These are phyloP conservation scores for Drosophila dunni DNA, from an alignment of 1,140 invertebrate genomes.

Conservation along the genomic window DNA sequence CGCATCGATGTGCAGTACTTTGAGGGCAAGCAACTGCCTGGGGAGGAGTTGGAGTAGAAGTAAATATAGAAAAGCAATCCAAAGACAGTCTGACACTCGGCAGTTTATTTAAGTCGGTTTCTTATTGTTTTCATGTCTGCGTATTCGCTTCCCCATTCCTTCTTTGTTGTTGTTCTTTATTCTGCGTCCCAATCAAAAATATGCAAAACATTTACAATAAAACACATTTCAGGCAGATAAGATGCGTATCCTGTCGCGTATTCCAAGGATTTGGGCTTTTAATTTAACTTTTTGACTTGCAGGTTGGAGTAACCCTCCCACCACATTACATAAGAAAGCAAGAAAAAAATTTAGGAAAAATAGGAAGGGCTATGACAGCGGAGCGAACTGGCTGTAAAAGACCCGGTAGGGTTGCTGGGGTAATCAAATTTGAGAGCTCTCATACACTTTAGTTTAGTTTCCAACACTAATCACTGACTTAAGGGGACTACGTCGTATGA, in stretches of 20 bases:
- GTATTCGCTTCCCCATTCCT: neutral
- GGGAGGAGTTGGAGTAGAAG: neutral
- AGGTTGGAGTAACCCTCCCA: neutral
- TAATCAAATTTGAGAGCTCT: no score
- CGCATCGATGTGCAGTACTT: constrained; percentile 32
- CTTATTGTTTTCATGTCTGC: constrained; percentile 5
- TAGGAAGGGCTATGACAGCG: no score
- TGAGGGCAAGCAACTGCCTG: constrained; percentile 20
- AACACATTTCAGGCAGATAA: constrained; percentile 41
- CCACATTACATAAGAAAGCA: neutral
- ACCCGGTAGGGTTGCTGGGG: no score
- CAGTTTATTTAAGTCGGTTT: constrained; percentile 14
- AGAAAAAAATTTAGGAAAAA: neutral
- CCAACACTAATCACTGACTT: no score
- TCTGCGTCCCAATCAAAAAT: constrained; percentile 60
- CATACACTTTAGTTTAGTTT: no score
- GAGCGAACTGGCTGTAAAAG: no score
- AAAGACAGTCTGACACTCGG: neutral
- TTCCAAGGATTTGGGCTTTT: constrained; percentile 29
- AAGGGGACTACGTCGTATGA: no score
- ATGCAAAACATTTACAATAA: constrained; percentile 79
- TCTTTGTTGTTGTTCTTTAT: neutral
- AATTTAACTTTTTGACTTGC: constrained; percentile 39
- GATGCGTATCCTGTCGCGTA: constrained; percentile 17
- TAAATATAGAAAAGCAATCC: no score